These are phyloP conservation scores for Sula dactylatra DNA, from an alignment of 2,113 vertebrate genomes.

Conservation along the genomic window DNA sequence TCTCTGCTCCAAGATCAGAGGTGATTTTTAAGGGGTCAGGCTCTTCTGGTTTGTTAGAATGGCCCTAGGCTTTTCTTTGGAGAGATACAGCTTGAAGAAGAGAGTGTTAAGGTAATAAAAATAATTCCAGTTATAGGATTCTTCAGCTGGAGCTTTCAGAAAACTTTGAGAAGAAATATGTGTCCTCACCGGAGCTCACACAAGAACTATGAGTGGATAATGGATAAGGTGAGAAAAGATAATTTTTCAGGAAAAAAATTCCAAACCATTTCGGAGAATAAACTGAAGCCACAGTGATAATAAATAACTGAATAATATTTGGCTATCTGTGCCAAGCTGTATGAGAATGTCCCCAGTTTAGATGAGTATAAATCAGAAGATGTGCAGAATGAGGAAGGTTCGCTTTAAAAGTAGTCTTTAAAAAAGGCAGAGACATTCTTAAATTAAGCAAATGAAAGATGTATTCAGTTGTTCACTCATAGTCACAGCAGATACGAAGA, in stretches of 20 bases:
- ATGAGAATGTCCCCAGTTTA: not conserved
- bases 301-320: not conserved
- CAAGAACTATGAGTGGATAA: not conserved
- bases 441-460: not conserved
- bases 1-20: slow-evolving; percentile 26
- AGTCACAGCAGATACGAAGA: not conserved
- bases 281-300: not conserved
- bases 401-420: not conserved
- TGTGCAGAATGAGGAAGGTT: not conserved
- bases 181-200: not conserved
- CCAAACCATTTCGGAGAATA: not conserved
- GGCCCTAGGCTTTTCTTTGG: not conserved
- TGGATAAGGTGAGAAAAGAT: slow-evolving; percentile 5
- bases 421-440: not conserved
- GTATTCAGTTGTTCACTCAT: not conserved
- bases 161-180: slow-evolving; percentile 17
- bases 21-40: slow-evolving; percentile 38
- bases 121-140: slow-evolving; percentile 1
- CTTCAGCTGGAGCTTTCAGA: slow-evolving; percentile 28
- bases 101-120: slow-evolving; percentile 37
- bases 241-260: not conserved
- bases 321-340: not conserved
- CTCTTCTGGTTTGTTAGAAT: slow-evolving; percentile 18
- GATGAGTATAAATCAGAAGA: not conserved
- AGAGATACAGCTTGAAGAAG: slow-evolving; percentile 5